Conservation (phyloP, 2,888 invertebrate genomes). For the Hydrotaea cyrtoneurina region DNA sequence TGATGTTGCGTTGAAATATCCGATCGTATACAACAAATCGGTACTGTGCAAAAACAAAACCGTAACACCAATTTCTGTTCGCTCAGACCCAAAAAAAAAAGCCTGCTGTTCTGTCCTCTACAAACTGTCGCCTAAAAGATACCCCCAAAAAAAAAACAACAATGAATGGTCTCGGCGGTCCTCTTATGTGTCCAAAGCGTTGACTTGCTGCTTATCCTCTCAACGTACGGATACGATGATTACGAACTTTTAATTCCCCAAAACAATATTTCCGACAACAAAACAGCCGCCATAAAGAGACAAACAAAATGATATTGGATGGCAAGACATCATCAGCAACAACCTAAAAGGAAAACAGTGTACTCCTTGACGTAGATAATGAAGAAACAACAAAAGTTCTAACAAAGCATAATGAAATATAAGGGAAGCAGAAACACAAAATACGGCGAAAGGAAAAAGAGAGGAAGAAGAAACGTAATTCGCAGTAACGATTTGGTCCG, state of each 20-base stretch:
- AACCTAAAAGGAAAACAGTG: background rate
- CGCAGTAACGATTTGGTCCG: constrained; percentile 37
- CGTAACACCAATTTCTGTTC: too few relatives aligned
- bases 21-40: too few relatives aligned
- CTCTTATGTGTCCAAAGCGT: background rate
- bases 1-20: too few relatives aligned
- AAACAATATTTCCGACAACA: too few relatives aligned
- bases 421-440: too few relatives aligned
- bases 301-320: background rate
- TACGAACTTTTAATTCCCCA: background rate
- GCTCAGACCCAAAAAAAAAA: too few relatives aligned
- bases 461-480: constrained; percentile 1
- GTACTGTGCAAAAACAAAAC: too few relatives aligned
- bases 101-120: too few relatives aligned
- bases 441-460: too few relatives aligned
- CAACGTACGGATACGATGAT: background rate
- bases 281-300: background rate
- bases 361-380: background rate
- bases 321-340: background rate
- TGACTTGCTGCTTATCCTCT: background rate
- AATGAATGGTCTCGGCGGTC: background rate
- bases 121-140: background rate
- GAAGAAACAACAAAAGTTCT: background rate
- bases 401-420: background rate
- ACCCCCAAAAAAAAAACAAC: too few relatives aligned